phyloP scores from a whole-genome alignment of 2,888 invertebrate genomes.

The Drosophila anomelani region DNA sequence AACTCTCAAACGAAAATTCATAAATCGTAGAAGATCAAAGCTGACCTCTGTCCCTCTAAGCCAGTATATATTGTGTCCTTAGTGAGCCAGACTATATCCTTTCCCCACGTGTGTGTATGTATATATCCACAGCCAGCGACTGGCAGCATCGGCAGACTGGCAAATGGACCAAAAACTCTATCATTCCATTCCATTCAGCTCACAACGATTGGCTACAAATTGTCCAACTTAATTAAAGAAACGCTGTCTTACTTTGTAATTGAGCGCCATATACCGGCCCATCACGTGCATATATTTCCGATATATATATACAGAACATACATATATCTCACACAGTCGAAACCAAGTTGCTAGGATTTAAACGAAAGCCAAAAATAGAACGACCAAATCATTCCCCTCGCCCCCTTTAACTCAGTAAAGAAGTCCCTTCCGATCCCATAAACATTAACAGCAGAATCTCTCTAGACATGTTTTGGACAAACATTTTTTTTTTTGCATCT shows the following conservation, averaged over 20 bases:
- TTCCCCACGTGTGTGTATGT: not conserved
- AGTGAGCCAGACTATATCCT: not conserved
- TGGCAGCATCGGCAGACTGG: conserved; percentile 12
- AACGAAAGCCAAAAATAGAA: too few species aligned
- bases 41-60: not conserved
- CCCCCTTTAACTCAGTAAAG: too few species aligned
- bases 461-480: too few species aligned
- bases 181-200: conserved; percentile 25
- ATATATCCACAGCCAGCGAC: not conserved
- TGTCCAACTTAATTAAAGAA: conserved; percentile 78
- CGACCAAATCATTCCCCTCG: too few species aligned
- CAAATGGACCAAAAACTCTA: conserved; percentile 43
- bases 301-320: not conserved
- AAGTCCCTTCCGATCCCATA: too few species aligned
- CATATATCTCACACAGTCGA: not conserved
- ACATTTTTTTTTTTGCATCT: too few species aligned
- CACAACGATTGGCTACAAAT: conserved; percentile 73
- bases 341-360: not conserved
- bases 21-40: not conserved
- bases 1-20: not conserved
- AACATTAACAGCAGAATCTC: too few species aligned
- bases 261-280: conserved; percentile 50
- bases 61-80: not conserved
- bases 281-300: not conserved
- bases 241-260: conserved; percentile 73